Evolutionary conservation across 1,140 invertebrate genomes (phyloP).

Genomic region (Drosophila nigrodunni): DNA sequence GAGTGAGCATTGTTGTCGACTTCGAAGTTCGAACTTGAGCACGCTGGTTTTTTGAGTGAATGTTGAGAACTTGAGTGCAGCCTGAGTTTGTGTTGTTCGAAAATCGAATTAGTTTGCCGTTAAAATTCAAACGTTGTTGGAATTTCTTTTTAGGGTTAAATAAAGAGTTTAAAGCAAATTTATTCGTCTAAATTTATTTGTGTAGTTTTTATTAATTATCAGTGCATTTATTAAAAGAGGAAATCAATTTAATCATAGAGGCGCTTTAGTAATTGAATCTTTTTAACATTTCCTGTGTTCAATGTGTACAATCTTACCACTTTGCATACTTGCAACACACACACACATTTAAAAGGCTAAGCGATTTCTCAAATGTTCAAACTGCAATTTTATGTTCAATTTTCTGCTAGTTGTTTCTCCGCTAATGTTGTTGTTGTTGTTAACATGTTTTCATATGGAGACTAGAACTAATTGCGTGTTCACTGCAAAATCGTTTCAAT

Average conservation of each 20-base stretch:
- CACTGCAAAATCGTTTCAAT: slow-evolving; percentile 78
- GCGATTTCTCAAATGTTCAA: slow-evolving; percentile 68
- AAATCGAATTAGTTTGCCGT: slow-evolving; percentile 8
- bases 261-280: neutral
- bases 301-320: neutral
- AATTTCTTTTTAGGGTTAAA: neutral
- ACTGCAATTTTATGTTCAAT: slow-evolving; percentile 57
- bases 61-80: slow-evolving; percentile 1
- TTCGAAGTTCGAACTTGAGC: neutral
- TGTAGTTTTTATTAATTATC: neutral
- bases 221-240: neutral
- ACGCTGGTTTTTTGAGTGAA: neutral
- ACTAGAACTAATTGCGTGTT: slow-evolving; percentile 78
- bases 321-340: slow-evolving; percentile 28
- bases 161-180: neutral
- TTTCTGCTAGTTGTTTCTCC: slow-evolving; percentile 13
- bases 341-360: slow-evolving; percentile 46
- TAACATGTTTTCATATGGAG: slow-evolving; percentile 29
- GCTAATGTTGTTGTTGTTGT: slow-evolving; percentile 19
- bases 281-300: slow-evolving; percentile 30
- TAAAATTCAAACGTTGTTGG: neutral
- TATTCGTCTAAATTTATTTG: too few relatives aligned
- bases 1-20: slow-evolving; percentile 1
- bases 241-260: slow-evolving; percentile 1
- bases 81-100: neutral